phyloP scores from a whole-genome alignment of 2,113 vertebrate species.

The Urocolius indicus region DNA sequence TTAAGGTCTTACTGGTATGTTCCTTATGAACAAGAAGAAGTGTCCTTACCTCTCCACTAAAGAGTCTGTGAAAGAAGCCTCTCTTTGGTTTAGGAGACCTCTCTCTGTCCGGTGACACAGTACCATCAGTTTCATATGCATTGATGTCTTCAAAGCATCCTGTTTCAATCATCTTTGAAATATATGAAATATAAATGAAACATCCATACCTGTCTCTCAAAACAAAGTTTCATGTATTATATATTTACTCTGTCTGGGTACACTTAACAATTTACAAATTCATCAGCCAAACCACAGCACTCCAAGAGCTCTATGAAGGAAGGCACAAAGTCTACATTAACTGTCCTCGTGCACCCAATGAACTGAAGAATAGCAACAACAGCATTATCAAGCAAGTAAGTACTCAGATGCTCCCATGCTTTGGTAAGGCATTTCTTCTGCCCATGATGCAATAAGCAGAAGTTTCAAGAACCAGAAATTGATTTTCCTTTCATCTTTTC shows the following conservation, averaged over 20 bases:
- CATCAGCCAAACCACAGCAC: not conserved
- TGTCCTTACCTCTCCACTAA: constrained; percentile 86
- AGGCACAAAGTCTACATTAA: not conserved
- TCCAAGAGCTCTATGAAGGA: not conserved
- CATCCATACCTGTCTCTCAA: not conserved
- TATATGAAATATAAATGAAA: not conserved
- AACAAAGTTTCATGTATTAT: not conserved
- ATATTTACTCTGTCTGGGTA: not conserved
- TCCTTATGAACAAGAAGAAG: not conserved
- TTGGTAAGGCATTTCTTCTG: not conserved
- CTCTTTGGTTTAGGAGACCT: constrained; percentile 81
- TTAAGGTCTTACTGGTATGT: not conserved
- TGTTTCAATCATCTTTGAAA: constrained; percentile 90
- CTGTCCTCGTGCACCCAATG: not conserved
- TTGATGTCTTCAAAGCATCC: constrained; percentile 93
- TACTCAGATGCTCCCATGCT: not conserved
- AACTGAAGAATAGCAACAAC: not conserved
- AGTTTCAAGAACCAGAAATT: not conserved
- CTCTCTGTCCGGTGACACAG: constrained; percentile 76
- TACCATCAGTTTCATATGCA: constrained; percentile 79
- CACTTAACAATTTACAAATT: not conserved
- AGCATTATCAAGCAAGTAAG: not conserved
- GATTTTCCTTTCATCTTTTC: not conserved
- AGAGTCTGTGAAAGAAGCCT: constrained; percentile 88
- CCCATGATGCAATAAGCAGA: not conserved